A percentile compares a stretch with the other conserved stretches of the same genome.
These are phyloP conservation scores for Anguilla anguilla DNA, from an alignment of 2,797 vertebrate genomes.

Conservation along the genomic window DNA sequence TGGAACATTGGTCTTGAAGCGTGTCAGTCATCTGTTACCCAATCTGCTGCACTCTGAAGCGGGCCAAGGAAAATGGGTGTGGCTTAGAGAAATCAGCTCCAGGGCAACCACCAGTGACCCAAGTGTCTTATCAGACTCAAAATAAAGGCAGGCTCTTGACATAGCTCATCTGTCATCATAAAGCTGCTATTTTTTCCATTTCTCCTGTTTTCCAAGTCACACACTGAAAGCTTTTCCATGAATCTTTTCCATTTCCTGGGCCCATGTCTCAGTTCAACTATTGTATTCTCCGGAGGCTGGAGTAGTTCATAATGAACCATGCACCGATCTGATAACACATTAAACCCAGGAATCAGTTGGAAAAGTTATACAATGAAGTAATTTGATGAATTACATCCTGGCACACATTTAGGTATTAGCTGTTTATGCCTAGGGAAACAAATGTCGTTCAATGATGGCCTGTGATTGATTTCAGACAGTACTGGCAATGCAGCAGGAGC, in stretches of 20 bases:
- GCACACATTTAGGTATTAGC: neutral
- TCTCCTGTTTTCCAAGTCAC: neutral
- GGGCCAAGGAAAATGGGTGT: neutral
- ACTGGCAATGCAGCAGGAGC: neutral
- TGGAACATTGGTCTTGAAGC: slow-evolving; percentile 1
- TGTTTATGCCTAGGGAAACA: neutral
- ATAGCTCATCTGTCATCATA: neutral
- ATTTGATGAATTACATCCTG: neutral
- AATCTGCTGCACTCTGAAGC: neutral
- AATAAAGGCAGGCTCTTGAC: slow-evolving; percentile 1
- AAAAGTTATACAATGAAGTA: neutral
- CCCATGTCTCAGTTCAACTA: neutral
- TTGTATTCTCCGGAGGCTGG: neutral
- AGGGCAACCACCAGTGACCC: slow-evolving; percentile 9
- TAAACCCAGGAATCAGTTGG: neutral
- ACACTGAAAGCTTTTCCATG: neutral
- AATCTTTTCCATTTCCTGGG: neutral
- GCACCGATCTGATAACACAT: neutral
- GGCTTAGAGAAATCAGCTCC: neutral
- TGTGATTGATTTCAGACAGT: too few species aligned
- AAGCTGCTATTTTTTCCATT: neutral
- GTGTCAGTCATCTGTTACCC: neutral
- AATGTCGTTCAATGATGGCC: neutral
- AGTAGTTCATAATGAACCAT: neutral
- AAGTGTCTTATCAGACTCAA: neutral